phyloP scores from a whole-genome alignment of 2,888 invertebrate genomes.

The Xiphydria camelus region DNA sequence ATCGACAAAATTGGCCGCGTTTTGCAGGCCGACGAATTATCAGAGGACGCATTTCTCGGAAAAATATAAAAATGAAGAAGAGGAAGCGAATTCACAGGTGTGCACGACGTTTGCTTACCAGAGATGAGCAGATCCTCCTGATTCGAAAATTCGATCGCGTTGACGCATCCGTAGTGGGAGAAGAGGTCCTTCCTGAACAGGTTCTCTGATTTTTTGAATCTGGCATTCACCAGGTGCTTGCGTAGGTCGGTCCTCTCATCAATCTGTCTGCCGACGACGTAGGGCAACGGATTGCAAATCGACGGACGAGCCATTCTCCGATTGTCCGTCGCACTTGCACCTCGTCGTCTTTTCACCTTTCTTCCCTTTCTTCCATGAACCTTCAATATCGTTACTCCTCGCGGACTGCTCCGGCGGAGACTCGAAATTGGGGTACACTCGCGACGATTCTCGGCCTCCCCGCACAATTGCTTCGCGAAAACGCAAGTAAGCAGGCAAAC shows the following conservation, averaged over 20 bases:
- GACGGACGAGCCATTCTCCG: conserved; percentile 57
- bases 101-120: conserved; percentile 63
- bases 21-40: neutral
- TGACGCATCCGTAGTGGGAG: conserved; percentile 94
- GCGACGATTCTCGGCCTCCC: no score
- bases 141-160: conserved; percentile 92
- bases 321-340: conserved; percentile 4
- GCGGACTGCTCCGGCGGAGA: neutral
- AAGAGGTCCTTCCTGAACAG: conserved; percentile 82
- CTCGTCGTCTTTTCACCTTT: conserved; percentile 22
- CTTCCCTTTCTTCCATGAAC: conserved; percentile 40
- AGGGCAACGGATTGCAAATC: conserved; percentile 64
- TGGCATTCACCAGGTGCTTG: conserved; percentile 64
- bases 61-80: neutral
- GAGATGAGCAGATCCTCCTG: conserved; percentile 86
- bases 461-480: neutral
- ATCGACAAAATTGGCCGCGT: neutral
- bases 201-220: conserved; percentile 71
- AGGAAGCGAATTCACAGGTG: neutral
- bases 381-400: neutral
- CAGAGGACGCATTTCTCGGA: neutral
- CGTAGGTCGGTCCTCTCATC: conserved; percentile 64
- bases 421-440: no score
- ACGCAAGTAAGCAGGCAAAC: conserved; percentile 15
- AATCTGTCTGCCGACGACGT: conserved; percentile 66